Conservation (phyloP, 2,888 invertebrate genomes). For the Beris morrisii region DNA sequence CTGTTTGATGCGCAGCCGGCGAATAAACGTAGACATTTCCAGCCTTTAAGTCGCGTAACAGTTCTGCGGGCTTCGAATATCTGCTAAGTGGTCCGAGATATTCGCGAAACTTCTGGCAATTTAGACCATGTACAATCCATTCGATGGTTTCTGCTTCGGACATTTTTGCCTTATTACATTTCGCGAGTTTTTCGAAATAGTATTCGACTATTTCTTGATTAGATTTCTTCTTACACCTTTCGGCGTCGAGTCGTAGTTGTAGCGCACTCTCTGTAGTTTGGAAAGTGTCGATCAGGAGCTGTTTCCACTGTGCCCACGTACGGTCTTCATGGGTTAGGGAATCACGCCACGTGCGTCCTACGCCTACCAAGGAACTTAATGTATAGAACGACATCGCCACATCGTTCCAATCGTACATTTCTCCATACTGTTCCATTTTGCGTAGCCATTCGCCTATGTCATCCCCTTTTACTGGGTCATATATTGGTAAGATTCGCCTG, state of each 20-base stretch:
- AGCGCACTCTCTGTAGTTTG: background rate
- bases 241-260: background rate
- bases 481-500: background rate
- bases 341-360: conserved; percentile 7
- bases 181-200: conserved; percentile 6
- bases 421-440: background rate
- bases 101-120: background rate
- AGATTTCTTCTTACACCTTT: background rate
- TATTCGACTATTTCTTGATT: conserved; percentile 12
- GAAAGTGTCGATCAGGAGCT: conserved; percentile 6
- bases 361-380: conserved; percentile 1
- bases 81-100: background rate
- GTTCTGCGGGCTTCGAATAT: conserved; percentile 9
- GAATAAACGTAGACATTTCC: too few relatives aligned
- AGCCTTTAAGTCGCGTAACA: background rate
- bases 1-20: too few relatives aligned
- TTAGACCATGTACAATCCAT: background rate
- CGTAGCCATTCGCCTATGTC: background rate
- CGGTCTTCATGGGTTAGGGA: background rate
- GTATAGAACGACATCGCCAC: background rate
- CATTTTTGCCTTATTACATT: background rate
- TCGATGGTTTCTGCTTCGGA: background rate
- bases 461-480: background rate
- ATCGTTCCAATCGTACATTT: conserved; percentile 2
- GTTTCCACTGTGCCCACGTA: conserved; percentile 1